These are phyloP conservation scores for Philaethria dido DNA, from an alignment of 2,888 invertebrate genomes.

Conservation along the genomic window DNA sequence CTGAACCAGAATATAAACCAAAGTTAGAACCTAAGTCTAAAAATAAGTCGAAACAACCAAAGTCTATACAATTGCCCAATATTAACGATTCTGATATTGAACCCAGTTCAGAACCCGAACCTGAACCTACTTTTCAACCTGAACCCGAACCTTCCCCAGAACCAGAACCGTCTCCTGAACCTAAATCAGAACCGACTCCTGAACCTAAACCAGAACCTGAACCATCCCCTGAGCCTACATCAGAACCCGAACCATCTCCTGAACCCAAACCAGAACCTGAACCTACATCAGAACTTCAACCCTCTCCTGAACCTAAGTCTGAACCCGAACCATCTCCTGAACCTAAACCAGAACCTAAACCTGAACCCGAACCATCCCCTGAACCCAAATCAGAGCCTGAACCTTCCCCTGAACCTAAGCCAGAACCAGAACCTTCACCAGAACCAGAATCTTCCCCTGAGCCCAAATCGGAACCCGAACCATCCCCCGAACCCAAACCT, in stretches of 20 bases:
- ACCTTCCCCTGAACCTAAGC: constrained; percentile 58
- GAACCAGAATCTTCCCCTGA: constrained; percentile 66
- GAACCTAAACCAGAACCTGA: constrained; percentile 61
- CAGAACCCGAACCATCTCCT: constrained; percentile 61
- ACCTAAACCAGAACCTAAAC: constrained; percentile 61
- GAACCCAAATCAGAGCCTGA: constrained; percentile 66
- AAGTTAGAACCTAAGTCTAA: constrained; percentile 72
- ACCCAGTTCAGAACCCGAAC: constrained; percentile 49
- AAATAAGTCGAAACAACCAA: constrained; percentile 57
- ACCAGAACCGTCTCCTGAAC: constrained; percentile 64
- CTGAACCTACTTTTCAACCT: constrained; percentile 62
- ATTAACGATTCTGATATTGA: constrained; percentile 60
- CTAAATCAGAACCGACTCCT: constrained; percentile 61
- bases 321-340: constrained; percentile 62
- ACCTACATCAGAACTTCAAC: constrained; percentile 70
- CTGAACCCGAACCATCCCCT: constrained; percentile 61
- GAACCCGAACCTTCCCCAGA: constrained; percentile 63
- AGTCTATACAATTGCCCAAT: constrained; percentile 62
- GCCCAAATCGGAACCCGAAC: constrained; percentile 63
- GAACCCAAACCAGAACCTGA: constrained; percentile 69
- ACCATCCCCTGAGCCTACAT: constrained; percentile 64
- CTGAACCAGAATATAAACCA: constrained; percentile 48
- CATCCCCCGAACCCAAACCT: constrained; percentile 50
- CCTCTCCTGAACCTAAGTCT: constrained; percentile 67
- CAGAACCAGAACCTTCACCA: constrained; percentile 70